A percentile compares a stretch with the other conserved stretches of the same genome.
phyloP scores from a whole-genome alignment of 1,140 invertebrate species.

The Drosophila truncata region DNA sequence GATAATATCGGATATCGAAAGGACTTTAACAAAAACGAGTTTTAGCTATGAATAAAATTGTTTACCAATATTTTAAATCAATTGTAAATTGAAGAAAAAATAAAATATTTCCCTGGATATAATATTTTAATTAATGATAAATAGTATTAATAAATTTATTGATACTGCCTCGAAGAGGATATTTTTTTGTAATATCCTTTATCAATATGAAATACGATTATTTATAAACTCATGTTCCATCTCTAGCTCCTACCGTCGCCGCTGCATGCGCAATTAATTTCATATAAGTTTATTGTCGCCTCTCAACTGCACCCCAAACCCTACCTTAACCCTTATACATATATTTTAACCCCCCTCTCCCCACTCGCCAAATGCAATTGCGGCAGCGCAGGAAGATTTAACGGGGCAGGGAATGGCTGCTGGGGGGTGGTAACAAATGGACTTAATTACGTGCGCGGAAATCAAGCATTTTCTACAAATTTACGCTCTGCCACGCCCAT shows the following conservation, averaged over 20 bases:
- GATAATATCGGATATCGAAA: background rate
- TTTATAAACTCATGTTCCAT: constrained; percentile 4
- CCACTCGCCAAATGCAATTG: constrained; percentile 56
- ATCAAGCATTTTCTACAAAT: constrained; percentile 83
- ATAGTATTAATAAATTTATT: background rate
- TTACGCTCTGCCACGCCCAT: constrained; percentile 64
- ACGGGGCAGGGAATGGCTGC: background rate
- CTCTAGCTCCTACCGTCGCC: constrained; percentile 15
- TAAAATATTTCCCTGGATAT: background rate
- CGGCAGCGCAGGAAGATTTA: constrained; percentile 33
- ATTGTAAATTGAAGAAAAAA: background rate
- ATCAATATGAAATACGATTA: background rate
- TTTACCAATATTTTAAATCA: too few species aligned
- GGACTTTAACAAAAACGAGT: background rate
- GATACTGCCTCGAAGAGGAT: too few species aligned
- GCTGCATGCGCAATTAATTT: constrained; percentile 82
- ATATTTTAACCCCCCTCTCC: constrained; percentile 10
- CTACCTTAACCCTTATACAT: constrained; percentile 20
- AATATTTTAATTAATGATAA: too few species aligned
- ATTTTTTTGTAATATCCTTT: background rate
- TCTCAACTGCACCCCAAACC: constrained; percentile 54
- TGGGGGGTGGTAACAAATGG: constrained; percentile 66
- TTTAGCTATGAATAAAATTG: too few species aligned
- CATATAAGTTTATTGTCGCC: constrained; percentile 83
- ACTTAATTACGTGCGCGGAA: constrained; percentile 82